These are phyloP conservation scores for Hyperoplus lanceolatus DNA, from an alignment of 2,797 vertebrate genomes.

Conservation along the genomic window DNA sequence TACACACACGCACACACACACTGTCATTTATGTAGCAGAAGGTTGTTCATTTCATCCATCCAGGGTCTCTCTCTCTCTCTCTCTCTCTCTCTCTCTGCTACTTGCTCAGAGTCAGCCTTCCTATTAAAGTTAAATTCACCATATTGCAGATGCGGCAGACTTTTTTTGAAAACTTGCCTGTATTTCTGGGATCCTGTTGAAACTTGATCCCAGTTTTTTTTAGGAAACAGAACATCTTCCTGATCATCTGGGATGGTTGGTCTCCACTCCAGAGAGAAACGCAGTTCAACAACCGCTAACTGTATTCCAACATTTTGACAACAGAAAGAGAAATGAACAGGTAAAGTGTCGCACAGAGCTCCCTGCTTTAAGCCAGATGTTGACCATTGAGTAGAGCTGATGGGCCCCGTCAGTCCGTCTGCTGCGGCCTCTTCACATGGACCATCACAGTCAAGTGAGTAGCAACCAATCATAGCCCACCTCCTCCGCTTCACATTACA, in stretches of 20 bases:
- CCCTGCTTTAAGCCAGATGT: background rate
- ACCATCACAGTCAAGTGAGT: slow-evolving; percentile 19
- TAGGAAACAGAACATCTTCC: slow-evolving; percentile 3
- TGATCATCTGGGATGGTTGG: background rate
- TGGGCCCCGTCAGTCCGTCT: background rate
- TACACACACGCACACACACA: background rate
- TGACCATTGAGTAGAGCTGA: background rate
- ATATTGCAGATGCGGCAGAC: no score
- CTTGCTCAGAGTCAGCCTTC: no score
- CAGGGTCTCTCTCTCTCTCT: no score
- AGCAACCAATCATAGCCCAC: background rate
- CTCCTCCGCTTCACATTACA: background rate
- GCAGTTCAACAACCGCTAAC: background rate
- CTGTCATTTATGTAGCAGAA: background rate
- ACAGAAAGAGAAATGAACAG: background rate
- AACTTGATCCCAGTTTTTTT: slow-evolving; percentile 48
- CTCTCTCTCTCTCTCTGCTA: background rate
- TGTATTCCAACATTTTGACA: background rate
- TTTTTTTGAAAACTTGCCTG: slow-evolving; percentile 54
- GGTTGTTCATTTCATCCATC: background rate
- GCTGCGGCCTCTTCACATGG: slow-evolving; percentile 7
- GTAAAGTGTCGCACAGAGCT: background rate
- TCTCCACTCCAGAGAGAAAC: background rate
- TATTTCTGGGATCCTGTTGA: slow-evolving; percentile 46
- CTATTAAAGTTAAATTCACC: background rate